A percentile compares a stretch with the other conserved stretches of the same genome.
Conservation (phyloP, 2,797 vertebrate species). For the Alca torda region DNA sequence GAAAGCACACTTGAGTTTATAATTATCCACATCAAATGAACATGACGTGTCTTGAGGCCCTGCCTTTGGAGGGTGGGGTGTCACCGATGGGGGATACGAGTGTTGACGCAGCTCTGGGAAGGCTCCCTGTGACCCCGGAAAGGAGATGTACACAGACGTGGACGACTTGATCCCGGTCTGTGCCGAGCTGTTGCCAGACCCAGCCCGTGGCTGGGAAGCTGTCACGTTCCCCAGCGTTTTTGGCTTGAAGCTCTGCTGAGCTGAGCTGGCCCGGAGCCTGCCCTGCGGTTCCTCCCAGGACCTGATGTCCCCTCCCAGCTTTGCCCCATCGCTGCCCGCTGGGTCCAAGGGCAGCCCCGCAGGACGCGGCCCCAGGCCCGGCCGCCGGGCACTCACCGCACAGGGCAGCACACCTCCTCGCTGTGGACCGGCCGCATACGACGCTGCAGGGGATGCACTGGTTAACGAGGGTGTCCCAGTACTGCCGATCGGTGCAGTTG, state of each 20-base stretch:
- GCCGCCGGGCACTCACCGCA: conserved; percentile 48
- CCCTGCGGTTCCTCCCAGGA: accelerated
- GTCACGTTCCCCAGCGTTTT: accelerated
- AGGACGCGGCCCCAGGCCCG: too few species aligned
- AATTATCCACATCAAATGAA: accelerated
- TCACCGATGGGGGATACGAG: accelerated
- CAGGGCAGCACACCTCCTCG: conserved; percentile 22
- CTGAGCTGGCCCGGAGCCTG: neutral
- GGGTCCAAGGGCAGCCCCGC: accelerated
- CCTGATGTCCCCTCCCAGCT: neutral
- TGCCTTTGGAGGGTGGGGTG: neutral
- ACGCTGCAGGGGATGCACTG: conserved; percentile 52
- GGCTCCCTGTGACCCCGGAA: neutral
- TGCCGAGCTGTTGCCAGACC: neutral
- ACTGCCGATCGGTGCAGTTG: conserved; percentile 53
- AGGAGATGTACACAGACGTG: neutral
- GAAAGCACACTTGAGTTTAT: neutral
- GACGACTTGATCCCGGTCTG: accelerated
- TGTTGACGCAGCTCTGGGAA: neutral
- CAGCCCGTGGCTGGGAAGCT: neutral
- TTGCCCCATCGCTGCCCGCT: neutral
- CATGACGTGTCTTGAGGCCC: neutral
- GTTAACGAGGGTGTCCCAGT: conserved; percentile 57
- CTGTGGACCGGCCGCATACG: neutral
- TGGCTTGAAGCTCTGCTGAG: neutral